Percentiles rank a stretch among this genome's conserved stretches.
Conservation (phyloP, 2,113 vertebrate species). For the Hyla sarda region DNA sequence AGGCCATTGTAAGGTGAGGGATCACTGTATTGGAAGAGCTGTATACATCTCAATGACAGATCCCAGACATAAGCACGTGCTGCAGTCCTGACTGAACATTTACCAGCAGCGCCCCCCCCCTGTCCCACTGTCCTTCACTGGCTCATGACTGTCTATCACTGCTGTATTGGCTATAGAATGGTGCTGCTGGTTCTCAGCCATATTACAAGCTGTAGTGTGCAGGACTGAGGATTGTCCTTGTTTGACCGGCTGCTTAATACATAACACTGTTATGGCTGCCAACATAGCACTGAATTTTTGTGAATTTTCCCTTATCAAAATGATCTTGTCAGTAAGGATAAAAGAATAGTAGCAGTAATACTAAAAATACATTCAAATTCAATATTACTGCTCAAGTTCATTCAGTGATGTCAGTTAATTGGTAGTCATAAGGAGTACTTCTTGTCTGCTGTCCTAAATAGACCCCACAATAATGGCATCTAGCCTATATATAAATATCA, state of each 20-base stretch:
- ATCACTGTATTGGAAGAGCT: background rate
- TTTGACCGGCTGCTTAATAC: conserved; percentile 40
- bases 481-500: background rate
- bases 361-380: background rate
- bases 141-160: conserved; percentile 13
- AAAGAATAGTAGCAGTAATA: conserved; percentile 6
- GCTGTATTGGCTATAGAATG: background rate
- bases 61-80: conserved; percentile 11
- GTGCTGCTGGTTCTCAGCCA: conserved; percentile 2
- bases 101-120: background rate
- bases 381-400: background rate
- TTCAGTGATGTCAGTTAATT: background rate
- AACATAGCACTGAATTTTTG: background rate
- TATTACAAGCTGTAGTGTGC: conserved; percentile 27
- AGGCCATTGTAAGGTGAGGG: too few relatives aligned
- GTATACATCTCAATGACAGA: conserved; percentile 10
- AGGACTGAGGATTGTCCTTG: conserved; percentile 49
- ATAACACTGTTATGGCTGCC: conserved; percentile 24
- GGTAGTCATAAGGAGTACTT: background rate
- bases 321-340: background rate
- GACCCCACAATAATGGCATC: background rate
- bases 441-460: background rate
- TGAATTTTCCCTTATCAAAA: background rate
- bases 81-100: background rate
- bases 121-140: background rate